Percentiles rank a stretch among this genome's conserved stretches.
Evolutionary conservation across 2,888 invertebrate genomes (phyloP).

Genomic region (Netelia melanura): DNA sequence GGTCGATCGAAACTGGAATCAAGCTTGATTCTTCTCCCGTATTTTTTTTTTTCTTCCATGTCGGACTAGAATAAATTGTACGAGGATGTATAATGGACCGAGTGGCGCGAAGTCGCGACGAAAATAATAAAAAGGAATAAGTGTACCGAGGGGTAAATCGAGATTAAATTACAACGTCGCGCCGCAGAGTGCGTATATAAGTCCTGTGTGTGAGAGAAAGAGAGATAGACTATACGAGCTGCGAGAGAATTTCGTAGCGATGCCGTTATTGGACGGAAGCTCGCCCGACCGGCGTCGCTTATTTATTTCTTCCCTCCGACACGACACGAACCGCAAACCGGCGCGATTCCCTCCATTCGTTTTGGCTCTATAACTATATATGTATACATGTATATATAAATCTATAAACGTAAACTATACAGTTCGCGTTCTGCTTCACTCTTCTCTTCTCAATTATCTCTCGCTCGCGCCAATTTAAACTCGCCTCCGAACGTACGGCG

Average conservation of each 20-base stretch:
- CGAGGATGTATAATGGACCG: conserved; percentile 2
- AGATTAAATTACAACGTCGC: conserved; percentile 61
- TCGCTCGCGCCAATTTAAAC: conserved; percentile 64
- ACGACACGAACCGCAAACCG: conserved; percentile 47
- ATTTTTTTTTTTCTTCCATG: not conserved
- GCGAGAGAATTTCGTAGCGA: conserved; percentile 59
- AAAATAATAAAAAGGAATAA: conserved; percentile 25
- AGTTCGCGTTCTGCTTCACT: conserved; percentile 31
- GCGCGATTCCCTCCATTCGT: conserved; percentile 19
- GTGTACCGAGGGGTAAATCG: conserved; percentile 32
- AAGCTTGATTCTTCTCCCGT: not conserved
- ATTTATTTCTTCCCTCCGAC: conserved; percentile 67
- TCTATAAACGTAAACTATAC: conserved; percentile 27
- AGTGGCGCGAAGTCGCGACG: conserved; percentile 23
- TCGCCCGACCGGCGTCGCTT: conserved; percentile 65
- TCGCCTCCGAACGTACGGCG: conserved; percentile 39
- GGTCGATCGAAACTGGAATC: no score
- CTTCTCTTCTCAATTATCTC: conserved; percentile 60
- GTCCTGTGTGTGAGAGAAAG: not conserved
- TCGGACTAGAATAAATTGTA: conserved; percentile 6
- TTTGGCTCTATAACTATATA: not conserved
- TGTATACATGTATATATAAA: not conserved
- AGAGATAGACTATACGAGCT: not conserved
- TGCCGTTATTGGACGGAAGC: conserved; percentile 67
- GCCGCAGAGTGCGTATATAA: not conserved